These are phyloP conservation scores for Apodemus sylvaticus DNA, from an alignment of 2,113 vertebrate genomes.

Conservation along the genomic window DNA sequence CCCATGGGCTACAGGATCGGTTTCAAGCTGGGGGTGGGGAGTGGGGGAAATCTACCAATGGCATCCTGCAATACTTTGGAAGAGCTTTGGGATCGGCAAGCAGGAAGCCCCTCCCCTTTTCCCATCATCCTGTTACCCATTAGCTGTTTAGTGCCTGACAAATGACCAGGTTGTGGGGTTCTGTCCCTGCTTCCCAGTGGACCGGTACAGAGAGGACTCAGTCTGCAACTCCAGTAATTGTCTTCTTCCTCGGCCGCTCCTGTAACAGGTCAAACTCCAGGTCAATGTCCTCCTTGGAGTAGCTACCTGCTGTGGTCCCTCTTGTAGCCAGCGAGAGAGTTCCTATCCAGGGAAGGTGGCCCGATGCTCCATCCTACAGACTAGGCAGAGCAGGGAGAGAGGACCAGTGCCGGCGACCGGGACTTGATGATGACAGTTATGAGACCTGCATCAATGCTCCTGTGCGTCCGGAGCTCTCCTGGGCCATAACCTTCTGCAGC, in stretches of 20 bases:
- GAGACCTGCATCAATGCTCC: neutral
- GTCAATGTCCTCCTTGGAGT: neutral
- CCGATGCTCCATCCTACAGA: neutral
- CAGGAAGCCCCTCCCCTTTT: too few relatives aligned
- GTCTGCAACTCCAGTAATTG: neutral
- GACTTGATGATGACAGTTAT: rapidly evolving
- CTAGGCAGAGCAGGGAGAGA: neutral
- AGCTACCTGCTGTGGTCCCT: neutral
- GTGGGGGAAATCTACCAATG: neutral
- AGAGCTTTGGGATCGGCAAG: rapidly evolving
- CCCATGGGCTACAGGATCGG: neutral
- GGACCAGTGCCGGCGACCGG: rapidly evolving
- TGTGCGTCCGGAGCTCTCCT: too few relatives aligned
- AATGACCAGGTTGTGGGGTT: neutral
- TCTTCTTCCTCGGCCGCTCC: neutral
- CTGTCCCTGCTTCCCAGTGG: neutral
- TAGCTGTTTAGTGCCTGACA: conserved; percentile 26
- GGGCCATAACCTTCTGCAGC: rapidly evolving
- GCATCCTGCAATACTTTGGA: neutral
- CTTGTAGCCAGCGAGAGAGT: neutral
- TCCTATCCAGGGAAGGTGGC: neutral
- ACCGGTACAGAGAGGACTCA: neutral
- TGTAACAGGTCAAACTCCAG: neutral
- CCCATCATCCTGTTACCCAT: neutral
- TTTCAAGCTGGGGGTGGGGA: neutral